Conservation (phyloP, 2,888 invertebrate species). For the Acanthosepion pharaonis region DNA sequence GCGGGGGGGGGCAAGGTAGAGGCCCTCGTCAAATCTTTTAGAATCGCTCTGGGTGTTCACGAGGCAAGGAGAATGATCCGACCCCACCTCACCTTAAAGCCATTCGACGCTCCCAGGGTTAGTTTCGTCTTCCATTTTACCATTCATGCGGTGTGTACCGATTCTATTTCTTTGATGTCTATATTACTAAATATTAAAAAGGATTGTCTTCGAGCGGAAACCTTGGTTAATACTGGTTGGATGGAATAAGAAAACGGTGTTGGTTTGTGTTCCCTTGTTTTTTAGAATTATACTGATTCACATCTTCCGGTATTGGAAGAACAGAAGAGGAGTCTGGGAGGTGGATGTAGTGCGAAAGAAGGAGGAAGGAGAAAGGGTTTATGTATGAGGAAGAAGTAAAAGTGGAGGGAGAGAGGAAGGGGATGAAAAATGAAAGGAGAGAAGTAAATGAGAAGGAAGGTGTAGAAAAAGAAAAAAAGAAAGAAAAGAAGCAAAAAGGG, state of each 20-base stretch:
- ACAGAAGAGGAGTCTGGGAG: too few relatives aligned
- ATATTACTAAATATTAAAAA: neutral
- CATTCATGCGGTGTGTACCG: neutral
- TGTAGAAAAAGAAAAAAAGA: neutral
- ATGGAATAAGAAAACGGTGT: neutral
- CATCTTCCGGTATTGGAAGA: neutral
- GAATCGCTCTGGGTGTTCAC: too few relatives aligned
- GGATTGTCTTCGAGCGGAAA: constrained; percentile 10
- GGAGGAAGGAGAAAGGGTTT: too few relatives aligned
- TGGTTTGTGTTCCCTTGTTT: neutral
- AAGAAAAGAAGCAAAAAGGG: neutral
- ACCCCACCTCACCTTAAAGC: neutral
- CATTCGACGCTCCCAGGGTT: neutral
- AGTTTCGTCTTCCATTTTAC: neutral
- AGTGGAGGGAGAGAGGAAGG: too few relatives aligned
- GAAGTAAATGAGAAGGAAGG: too few relatives aligned
- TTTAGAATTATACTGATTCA: neutral
- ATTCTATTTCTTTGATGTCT: neutral
- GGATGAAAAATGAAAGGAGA: too few relatives aligned
- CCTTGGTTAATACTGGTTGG: neutral
- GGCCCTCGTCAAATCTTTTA: too few relatives aligned
- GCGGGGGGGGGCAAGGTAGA: too few relatives aligned
- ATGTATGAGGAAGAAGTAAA: too few relatives aligned
- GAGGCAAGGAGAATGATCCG: neutral
- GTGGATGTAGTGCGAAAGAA: too few relatives aligned